phyloP scores from a whole-genome alignment of 2,888 invertebrate species.

The Drosophila parthenogenetica region DNA sequence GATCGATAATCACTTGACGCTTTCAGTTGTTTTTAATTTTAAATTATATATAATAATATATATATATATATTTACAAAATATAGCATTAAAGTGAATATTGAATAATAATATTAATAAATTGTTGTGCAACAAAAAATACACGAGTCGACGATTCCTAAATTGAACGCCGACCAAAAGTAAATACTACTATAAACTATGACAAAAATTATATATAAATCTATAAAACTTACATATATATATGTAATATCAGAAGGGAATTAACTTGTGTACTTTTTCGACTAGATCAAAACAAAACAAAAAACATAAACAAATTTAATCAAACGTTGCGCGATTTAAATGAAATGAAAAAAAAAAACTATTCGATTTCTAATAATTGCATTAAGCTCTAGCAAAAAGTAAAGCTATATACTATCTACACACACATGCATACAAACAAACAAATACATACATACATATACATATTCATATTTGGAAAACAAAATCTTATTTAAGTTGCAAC shows the following conservation, averaged over 20 bases:
- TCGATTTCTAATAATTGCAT: conserved; percentile 78
- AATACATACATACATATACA: conserved; percentile 53
- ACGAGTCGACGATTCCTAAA: conserved; percentile 45
- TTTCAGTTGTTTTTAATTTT: conserved; percentile 65
- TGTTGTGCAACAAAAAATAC: conserved; percentile 62
- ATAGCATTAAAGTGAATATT: conserved; percentile 49
- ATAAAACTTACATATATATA: conserved; percentile 33
- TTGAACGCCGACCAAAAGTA: conserved; percentile 28
- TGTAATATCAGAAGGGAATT: conserved; percentile 53
- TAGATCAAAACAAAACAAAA: conserved; percentile 49
- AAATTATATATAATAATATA: conserved; percentile 38
- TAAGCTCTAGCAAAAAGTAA: conserved; percentile 66
- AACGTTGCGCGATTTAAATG: conserved; percentile 74
- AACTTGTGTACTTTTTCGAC: conserved; percentile 78
- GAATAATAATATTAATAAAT: conserved; percentile 41
- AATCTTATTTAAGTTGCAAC: conserved; percentile 49
- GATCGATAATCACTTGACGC: conserved; percentile 47
- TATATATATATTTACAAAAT: conserved; percentile 36
- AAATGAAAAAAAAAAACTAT: conserved; percentile 50
- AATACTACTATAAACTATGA: conserved; percentile 25
- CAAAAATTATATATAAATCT: conserved; percentile 16
- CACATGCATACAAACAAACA: conserved; percentile 28
- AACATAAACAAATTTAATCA: conserved; percentile 62
- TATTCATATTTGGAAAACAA: conserved; percentile 58
- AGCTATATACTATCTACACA: conserved; percentile 60